Evolutionary conservation across 2,113 vertebrate genomes (phyloP), one percentile per base, ranked within the genome.

Genomic region (Maccullochella peelii): DNA sequence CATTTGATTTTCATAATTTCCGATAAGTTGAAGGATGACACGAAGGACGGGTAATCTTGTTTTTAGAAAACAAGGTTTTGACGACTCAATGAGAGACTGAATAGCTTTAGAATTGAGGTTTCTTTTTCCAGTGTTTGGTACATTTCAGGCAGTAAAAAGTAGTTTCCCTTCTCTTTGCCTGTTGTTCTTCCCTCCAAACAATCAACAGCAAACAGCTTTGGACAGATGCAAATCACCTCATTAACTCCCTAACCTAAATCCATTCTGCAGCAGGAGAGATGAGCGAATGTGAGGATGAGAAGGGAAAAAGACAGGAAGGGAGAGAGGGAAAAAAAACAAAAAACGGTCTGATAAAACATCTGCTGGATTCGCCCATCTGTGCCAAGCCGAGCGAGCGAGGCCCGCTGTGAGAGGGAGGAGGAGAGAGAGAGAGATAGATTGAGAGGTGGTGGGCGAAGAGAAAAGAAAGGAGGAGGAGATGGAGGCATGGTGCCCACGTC

Each of bases 181-280:
- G 83, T 84, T 90, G 81, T 92, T 92, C 68, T 85, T 52, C 81
- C 80, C 87, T 90, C 88, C 78, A 94, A 94, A 95, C 92, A 91
- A 94, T 94, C 90, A 91, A 76, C 92, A 89, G 88, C 86, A 90
- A 91, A 91, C 90, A 86, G 90, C 89, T 93, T 91, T 91, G 91
- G 92, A 93, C 92, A 90, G 92, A 95, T 95, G 94, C 91, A 94
- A 94, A 94, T 94, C 91, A 92, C 89, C 91, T 93, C 92, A 94
- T 93, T 94, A 94, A 92, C 92, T 93, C 89, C 73, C 55, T 57
- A 90, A 90, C 85, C 86, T 58, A 85, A 92, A 94, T 91, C 89
- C 88, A 89, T 90, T 89, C 88, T 83, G 89, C 85, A 89, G 90
- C 74, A 73, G 73, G 69, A 76, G 71, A 85, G 73, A 83, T 49